Percentiles rank a stretch among this genome's conserved stretches.
phyloP scores from a whole-genome alignment of 2,888 invertebrate genomes.

The Caenorhabditis panamensis region DNA sequence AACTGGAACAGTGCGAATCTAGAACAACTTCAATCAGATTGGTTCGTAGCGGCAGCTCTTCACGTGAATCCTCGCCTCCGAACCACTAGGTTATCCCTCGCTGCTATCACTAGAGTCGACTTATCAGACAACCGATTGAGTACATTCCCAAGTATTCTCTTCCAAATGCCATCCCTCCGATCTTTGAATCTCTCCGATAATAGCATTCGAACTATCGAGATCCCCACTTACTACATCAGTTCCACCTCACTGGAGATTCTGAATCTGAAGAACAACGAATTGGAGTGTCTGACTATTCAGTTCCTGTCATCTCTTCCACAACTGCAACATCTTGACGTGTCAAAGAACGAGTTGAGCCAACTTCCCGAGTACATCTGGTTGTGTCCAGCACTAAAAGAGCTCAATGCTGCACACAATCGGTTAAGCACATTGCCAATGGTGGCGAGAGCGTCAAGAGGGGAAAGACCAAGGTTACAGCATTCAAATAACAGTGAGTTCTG shows the following conservation, averaged over 20 bases:
- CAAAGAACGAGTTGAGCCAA: conserved; percentile 91
- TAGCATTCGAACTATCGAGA: conserved; percentile 58
- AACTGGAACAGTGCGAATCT: conserved; percentile 90
- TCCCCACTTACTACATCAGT: conserved; percentile 69
- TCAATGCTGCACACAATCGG: conserved; percentile 66
- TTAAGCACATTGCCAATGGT: conserved; percentile 67
- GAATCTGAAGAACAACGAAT: conserved; percentile 91
- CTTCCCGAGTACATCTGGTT: conserved; percentile 91
- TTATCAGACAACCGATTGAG: conserved; percentile 91
- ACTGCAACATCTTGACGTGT: conserved; percentile 87
- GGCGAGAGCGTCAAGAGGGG: conserved; percentile 45
- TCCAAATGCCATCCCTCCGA: conserved; percentile 87
- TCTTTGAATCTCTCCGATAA: conserved; percentile 65
- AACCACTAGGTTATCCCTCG: conserved; percentile 84
- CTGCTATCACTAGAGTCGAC: conserved; percentile 94
- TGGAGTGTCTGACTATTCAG: conserved; percentile 86
- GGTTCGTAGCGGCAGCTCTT: conserved; percentile 88
- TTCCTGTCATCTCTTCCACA: conserved; percentile 68
- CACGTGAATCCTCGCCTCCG: conserved; percentile 90
- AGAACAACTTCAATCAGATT: conserved; percentile 86
- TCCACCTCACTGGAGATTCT: conserved; percentile 85
- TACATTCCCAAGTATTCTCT: conserved; percentile 89
- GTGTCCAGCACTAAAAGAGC: conserved; percentile 87
- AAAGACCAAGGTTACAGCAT: conserved; percentile 35
- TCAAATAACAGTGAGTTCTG: conserved; percentile 29